Conservation (phyloP, 2,888 invertebrate species). For the Conus canariensis region DNA sequence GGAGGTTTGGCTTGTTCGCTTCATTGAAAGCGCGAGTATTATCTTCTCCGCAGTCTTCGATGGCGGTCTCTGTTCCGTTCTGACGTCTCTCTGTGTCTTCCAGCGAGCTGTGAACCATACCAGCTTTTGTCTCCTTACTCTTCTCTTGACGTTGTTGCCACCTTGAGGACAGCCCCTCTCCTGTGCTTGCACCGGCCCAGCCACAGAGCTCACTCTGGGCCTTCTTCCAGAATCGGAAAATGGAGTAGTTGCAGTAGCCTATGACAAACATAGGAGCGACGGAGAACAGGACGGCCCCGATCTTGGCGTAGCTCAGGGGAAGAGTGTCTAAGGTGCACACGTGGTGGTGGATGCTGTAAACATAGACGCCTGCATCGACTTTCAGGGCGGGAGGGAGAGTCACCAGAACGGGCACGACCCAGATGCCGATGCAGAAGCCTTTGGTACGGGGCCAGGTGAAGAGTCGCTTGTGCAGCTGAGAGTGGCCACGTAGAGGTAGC, state of each 20-base stretch:
- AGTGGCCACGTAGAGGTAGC: conserved; percentile 39
- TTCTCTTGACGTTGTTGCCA: neutral
- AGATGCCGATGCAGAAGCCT: conserved; percentile 3
- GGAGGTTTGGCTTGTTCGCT: too few species aligned
- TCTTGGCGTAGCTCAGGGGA: neutral
- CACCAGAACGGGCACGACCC: conserved; percentile 9
- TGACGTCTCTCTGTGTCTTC: neutral
- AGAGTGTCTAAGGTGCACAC: conserved; percentile 11
- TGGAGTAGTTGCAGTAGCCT: conserved; percentile 26
- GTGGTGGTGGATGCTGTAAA: neutral
- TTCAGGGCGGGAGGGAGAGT: neutral
- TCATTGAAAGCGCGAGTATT: too few species aligned
- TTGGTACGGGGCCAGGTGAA: conserved; percentile 22
- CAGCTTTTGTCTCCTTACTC: too few species aligned
- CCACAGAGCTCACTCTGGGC: neutral
- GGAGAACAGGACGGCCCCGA: neutral
- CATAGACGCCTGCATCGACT: neutral
- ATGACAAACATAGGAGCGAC: neutral
- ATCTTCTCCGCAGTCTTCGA: too few species aligned
- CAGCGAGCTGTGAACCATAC: too few species aligned
- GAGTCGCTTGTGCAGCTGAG: neutral
- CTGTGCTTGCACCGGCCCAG: neutral
- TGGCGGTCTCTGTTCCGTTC: neutral
- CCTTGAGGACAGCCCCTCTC: neutral
- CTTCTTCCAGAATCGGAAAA: conserved; percentile 28